phyloP scores from a whole-genome alignment of 2,113 vertebrate species.

The Emydocephalus ijimae region DNA sequence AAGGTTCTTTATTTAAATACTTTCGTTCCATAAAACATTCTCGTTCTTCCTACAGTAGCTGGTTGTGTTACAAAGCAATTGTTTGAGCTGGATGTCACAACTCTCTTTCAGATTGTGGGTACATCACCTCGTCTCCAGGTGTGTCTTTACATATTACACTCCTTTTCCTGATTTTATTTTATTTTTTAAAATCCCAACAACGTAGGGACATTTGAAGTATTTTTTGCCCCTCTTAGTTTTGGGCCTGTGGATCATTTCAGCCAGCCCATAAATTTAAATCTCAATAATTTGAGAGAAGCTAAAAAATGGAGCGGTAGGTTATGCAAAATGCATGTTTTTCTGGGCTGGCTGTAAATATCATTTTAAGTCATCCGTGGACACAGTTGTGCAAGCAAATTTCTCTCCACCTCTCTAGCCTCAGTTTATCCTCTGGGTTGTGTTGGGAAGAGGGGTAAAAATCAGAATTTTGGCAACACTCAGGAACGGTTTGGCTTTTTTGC shows the following conservation, averaged over 20 bases:
- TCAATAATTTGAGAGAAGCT: background rate
- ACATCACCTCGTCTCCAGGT: background rate
- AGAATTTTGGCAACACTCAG: background rate
- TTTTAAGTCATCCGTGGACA: background rate
- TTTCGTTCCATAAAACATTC: constrained; percentile 33
- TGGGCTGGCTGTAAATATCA: background rate
- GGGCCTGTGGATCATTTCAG: background rate
- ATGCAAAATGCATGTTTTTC: background rate
- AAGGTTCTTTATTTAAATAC: constrained; percentile 25
- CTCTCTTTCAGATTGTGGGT: background rate
- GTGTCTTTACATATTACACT: background rate
- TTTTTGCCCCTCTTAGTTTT: background rate
- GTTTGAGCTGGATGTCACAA: constrained; percentile 42
- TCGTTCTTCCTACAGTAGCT: constrained; percentile 52
- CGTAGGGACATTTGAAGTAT: background rate
- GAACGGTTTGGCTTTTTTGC: background rate
- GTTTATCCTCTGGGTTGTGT: background rate
- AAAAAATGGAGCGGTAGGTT: background rate
- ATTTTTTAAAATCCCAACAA: background rate
- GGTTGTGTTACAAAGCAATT: constrained; percentile 54
- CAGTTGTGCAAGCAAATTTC: background rate
- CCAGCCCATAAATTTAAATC: background rate
- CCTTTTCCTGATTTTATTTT: background rate
- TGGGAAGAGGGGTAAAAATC: background rate
- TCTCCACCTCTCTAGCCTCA: background rate